Conservation (phyloP, 2,888 invertebrate genomes). For the Argyra leucocephala region DNA sequence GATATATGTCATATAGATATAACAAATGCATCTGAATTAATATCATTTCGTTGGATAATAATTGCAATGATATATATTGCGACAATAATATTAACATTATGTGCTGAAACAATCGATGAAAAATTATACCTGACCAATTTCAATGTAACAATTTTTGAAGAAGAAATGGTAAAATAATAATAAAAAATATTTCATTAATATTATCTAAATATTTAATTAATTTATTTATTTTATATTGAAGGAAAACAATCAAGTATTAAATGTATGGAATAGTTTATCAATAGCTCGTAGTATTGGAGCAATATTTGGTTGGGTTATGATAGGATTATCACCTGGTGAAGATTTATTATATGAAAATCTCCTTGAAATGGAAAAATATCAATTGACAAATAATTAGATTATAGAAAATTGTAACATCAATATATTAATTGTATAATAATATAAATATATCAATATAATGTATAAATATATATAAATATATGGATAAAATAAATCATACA, state of each 20-base stretch:
- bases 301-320: conserved; percentile 48
- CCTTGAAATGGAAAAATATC: conserved; percentile 41
- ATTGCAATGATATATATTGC: conserved; percentile 44
- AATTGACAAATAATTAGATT: conserved; percentile 42
- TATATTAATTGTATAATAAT: conserved; percentile 14
- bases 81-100: conserved; percentile 43
- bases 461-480: neutral
- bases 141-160: conserved; percentile 37
- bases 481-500: neutral
- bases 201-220: neutral
- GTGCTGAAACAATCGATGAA: conserved; percentile 43
- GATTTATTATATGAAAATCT: conserved; percentile 47
- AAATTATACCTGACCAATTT: conserved; percentile 37
- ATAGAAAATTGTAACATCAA: conserved; percentile 11
- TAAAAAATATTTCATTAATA: neutral
- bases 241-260: conserved; percentile 44
- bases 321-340: conserved; percentile 47
- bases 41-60: conserved; percentile 43
- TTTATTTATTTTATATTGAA: conserved; percentile 8
- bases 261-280: conserved; percentile 48
- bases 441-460: conserved; percentile 1
- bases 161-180: conserved; percentile 38
- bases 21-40: conserved; percentile 38
- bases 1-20: conserved; percentile 42
- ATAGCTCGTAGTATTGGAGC: conserved; percentile 48